Percentiles rank a stretch among this genome's conserved stretches.
phyloP scores from a whole-genome alignment of 2,113 vertebrate species.

The Phocoena phocoena region DNA sequence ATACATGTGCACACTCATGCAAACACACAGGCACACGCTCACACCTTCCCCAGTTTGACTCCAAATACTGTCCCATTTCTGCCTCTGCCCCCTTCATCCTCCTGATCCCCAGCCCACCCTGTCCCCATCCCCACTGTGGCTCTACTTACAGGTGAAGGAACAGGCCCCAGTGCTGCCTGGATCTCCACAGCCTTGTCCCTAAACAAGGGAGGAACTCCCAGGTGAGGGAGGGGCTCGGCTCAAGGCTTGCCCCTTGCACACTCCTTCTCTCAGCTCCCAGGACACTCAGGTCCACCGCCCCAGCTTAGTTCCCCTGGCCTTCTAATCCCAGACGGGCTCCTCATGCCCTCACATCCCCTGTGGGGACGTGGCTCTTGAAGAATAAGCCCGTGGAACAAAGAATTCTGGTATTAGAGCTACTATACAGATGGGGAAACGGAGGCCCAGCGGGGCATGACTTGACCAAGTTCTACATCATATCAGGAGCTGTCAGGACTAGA shows the following conservation, averaged over 20 bases:
- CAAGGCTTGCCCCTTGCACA: background rate
- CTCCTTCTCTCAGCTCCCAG: background rate
- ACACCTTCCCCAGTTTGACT: background rate
- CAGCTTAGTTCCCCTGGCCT: background rate
- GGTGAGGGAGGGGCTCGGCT: background rate
- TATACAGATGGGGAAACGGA: background rate
- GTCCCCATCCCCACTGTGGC: background rate
- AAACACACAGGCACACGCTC: background rate
- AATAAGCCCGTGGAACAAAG: background rate
- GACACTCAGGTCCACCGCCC: background rate
- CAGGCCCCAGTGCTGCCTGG: background rate
- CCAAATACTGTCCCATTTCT: background rate
- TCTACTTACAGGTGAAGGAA: conserved; percentile 47
- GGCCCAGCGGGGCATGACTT: background rate
- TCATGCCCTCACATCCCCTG: background rate
- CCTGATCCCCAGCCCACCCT: fast-evolving
- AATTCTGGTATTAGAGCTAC: background rate
- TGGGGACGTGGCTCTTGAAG: background rate
- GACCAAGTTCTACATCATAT: too few species aligned
- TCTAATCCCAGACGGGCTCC: background rate
- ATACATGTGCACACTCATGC: too few species aligned
- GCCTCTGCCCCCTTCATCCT: background rate
- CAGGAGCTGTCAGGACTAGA: background rate
- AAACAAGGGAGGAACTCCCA: background rate
- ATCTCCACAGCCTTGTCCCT: conserved; percentile 12